phyloP scores from a whole-genome alignment of 2,888 invertebrate genomes.

The Spatulosminthurus flaviceps region DNA sequence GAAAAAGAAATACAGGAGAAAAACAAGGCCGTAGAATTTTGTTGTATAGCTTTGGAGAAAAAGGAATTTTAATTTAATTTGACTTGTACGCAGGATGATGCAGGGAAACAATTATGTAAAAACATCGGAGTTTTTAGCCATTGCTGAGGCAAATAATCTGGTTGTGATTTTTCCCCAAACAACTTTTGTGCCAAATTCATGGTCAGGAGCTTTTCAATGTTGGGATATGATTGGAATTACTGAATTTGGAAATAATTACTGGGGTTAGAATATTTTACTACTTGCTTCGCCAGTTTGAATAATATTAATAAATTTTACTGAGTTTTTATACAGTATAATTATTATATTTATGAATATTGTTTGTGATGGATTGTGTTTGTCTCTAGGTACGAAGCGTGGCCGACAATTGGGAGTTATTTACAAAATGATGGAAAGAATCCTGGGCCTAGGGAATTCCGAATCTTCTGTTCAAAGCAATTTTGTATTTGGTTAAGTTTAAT shows the following conservation, averaged over 20 bases:
- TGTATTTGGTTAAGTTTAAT: no score
- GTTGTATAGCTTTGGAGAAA: no score
- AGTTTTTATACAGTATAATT: neutral
- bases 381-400: conserved; percentile 52
- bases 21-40: no score
- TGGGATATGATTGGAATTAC: conserved; percentile 56
- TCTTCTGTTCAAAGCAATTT: no score
- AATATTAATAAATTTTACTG: no score
- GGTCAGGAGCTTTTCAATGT: conserved; percentile 52
- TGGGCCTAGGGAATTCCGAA: conserved; percentile 26
- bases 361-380: neutral
- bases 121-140: conserved; percentile 55
- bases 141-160: conserved; percentile 57
- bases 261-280: conserved; percentile 1
- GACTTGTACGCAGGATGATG: no score
- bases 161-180: conserved; percentile 56
- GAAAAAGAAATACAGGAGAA: no score
- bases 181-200: conserved; percentile 44
- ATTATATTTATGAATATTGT: neutral
- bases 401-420: conserved; percentile 55
- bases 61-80: no score
- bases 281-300: no score
- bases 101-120: conserved; percentile 50
- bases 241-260: conserved; percentile 36
- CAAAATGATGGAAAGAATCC: conserved; percentile 49